Percentiles rank a stretch among this genome's conserved stretches.
These are phyloP conservation scores for Geothlypis trichas DNA, from an alignment of 2,113 vertebrate genomes.

Conservation along the genomic window DNA sequence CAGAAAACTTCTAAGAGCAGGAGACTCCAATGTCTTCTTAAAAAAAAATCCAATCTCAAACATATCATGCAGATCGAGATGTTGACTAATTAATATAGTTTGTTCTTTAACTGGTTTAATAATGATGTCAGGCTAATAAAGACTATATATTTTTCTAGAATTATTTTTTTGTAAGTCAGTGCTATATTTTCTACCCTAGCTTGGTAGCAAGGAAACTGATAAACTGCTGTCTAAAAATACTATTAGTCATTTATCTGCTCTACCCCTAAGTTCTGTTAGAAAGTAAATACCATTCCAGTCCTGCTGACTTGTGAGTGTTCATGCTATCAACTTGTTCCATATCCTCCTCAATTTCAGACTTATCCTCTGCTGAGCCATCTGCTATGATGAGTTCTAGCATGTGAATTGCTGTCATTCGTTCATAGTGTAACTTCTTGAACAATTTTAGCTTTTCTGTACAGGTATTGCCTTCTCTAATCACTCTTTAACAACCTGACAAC, in stretches of 20 bases:
- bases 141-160: background rate
- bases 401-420: background rate
- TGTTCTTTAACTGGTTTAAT: background rate
- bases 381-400: background rate
- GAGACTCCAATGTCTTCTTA: rapidly evolving
- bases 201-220: background rate
- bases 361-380: background rate
- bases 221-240: background rate
- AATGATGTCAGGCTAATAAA: background rate
- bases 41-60: background rate
- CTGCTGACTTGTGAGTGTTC: background rate
- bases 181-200: background rate
- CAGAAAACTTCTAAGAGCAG: background rate
- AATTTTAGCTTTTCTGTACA: background rate
- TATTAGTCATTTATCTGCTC: background rate
- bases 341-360: background rate
- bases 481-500: background rate
- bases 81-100: background rate
- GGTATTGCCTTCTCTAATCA: background rate
- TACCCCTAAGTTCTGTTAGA: background rate
- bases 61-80: background rate
- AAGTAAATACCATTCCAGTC: background rate
- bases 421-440: background rate
- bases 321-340: background rate
- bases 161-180: background rate